Evolutionary conservation across 2,113 vertebrate genomes (phyloP), one percentile per base, ranked within the genome.

Genomic region (Neotoma lepida): DNA sequence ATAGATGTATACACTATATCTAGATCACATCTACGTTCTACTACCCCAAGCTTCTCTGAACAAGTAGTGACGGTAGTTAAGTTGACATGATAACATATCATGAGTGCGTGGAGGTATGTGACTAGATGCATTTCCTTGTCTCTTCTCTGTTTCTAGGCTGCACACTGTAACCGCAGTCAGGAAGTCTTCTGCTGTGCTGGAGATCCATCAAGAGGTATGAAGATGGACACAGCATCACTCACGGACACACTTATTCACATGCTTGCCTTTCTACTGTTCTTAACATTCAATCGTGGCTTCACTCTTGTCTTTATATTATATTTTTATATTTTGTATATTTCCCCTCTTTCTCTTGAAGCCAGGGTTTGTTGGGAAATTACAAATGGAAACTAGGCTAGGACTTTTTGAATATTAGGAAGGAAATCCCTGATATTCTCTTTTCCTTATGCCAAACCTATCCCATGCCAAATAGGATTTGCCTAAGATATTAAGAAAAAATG

Each of bases 171-270:
- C 98, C 91, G 90, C 97, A 1, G 96, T 96, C 61, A 95, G 96
- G 88, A 97, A 97, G 68, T 97, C 98, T 0, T 94, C 71, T 1
- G 97, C 64, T 0, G 86, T 98, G 85, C 92, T 96, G 0, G 98
- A 98, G 96, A 98, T 98, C 66, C 97, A 98, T 0, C 95, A 98
- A 95, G 98, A 98, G 93, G 97, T 96, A 51, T 98, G 97, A 98
- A 96, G 95, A 78, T 64, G 94, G 93, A 96, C 76, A 13, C 8
- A 74, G n/a, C 63, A 84, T 91, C 35, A 22, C 46, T 81, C 49
- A 80, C 9, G 94, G 97, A 96, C 96, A 95, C 73, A 68, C 15
- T 82, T 15, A 58, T 39, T 33, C 86, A 90, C 64, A 90, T 84
- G 77, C 90, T 89, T 95, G 88, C 78, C 97, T 93, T 89, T 96